Conservation (phyloP, 2,113 vertebrate genomes). For the Puffinus mauretanicus region DNA sequence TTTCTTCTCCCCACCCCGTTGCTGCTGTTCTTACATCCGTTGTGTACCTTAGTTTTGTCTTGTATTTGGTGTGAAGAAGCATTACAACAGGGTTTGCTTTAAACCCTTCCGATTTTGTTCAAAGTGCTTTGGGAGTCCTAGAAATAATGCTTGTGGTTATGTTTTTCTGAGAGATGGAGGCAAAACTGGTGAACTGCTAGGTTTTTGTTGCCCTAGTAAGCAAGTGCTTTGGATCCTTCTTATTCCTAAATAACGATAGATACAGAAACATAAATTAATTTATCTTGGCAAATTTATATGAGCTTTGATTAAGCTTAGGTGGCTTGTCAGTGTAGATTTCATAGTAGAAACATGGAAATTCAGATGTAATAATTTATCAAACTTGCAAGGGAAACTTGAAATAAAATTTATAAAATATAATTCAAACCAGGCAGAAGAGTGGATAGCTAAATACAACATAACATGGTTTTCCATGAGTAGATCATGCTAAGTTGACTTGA, state of each 20-base stretch:
- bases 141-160: background rate
- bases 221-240: background rate
- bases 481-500: background rate
- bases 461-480: background rate
- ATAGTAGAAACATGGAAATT: background rate
- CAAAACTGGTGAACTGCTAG: background rate
- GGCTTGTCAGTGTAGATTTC: background rate
- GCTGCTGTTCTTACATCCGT: background rate
- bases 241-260: background rate
- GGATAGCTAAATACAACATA: background rate
- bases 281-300: background rate
- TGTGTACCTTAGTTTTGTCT: background rate
- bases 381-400: background rate
- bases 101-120: background rate
- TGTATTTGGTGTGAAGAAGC: background rate
- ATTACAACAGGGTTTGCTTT: background rate
- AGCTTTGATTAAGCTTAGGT: background rate
- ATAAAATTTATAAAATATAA: background rate
- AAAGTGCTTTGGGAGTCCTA: background rate
- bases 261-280: background rate
- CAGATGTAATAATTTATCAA: background rate
- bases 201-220: background rate
- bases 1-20: accelerated
- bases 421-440: background rate
- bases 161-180: background rate